Evolutionary conservation across 2,888 invertebrate species (phyloP).

Genomic region (Andrena haemorrhoa): DNA sequence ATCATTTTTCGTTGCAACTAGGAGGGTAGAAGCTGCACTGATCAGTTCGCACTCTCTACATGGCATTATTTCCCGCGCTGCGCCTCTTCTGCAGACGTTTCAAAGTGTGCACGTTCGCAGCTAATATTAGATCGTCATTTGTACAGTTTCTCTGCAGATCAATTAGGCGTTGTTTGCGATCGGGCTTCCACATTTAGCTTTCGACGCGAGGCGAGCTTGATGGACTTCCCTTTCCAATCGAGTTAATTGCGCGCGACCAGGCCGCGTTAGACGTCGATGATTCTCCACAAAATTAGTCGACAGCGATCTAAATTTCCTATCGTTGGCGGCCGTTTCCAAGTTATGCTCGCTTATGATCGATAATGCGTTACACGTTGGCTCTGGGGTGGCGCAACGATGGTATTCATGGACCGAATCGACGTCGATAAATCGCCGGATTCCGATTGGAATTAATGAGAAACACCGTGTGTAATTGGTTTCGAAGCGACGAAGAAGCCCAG

Average conservation of each 20-base stretch:
- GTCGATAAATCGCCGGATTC: constrained; percentile 18
- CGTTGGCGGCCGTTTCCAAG: too few species aligned
- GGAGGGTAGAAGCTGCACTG: too few species aligned
- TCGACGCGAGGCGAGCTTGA: constrained; percentile 44
- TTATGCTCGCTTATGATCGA: not conserved
- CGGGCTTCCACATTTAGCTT: constrained; percentile 45
- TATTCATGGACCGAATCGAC: not conserved
- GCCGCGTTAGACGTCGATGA: constrained; percentile 6
- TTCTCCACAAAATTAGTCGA: too few species aligned
- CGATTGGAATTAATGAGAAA: constrained; percentile 31
- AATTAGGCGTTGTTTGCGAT: constrained; percentile 48
- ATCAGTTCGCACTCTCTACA: too few species aligned
- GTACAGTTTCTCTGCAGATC: constrained; percentile 55
- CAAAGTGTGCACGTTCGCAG: too few species aligned
- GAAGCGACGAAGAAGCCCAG: constrained; percentile 49
- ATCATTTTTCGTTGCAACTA: too few species aligned
- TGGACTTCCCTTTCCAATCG: constrained; percentile 56
- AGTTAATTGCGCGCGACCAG: constrained; percentile 50
- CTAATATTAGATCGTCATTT: constrained; percentile 40
- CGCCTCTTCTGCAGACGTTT: too few species aligned
- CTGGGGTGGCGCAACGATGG: not conserved
- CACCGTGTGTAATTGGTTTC: constrained; percentile 66
- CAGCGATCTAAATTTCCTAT: too few species aligned
- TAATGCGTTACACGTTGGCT: not conserved
- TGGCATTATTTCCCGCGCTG: too few species aligned